A percentile compares a stretch with the other conserved stretches of the same genome.
phyloP scores from a whole-genome alignment of 92 coral and sea anemone genomes.

The Porites cylindrica region DNA sequence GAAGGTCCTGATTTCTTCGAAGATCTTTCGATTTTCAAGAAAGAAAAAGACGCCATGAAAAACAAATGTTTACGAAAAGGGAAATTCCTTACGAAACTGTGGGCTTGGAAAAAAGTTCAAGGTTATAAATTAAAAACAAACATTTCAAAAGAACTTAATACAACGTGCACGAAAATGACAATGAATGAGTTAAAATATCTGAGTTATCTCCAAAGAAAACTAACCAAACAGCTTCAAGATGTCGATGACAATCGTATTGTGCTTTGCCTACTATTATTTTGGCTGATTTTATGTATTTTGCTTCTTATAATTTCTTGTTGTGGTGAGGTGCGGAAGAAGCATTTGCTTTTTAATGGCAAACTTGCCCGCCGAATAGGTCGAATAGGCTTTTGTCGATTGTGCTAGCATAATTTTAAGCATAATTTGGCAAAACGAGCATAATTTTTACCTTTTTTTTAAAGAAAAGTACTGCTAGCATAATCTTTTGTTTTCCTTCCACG shows the following conservation, averaged over 20 bases:
- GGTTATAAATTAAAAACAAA: constrained; percentile 28
- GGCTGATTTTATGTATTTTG: too few relatives aligned
- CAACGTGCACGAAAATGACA: constrained; percentile 33
- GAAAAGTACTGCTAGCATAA: too few relatives aligned
- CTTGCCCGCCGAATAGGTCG: too few relatives aligned
- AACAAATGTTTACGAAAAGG: constrained; percentile 25
- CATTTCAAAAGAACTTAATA: constrained; percentile 22
- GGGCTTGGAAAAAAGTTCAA: constrained; percentile 21
- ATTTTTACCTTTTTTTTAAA: too few relatives aligned
- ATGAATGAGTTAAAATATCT: constrained; percentile 35
- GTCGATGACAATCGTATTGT: not conserved
- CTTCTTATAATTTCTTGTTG: too few relatives aligned
- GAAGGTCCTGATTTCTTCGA: constrained; percentile 75
- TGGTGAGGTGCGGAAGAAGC: too few relatives aligned
- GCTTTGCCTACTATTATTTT: too few relatives aligned
- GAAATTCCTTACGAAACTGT: constrained; percentile 24
- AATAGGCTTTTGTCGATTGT: too few relatives aligned
- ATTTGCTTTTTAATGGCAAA: too few relatives aligned
- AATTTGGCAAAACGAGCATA: too few relatives aligned
- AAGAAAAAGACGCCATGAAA: constrained; percentile 17
- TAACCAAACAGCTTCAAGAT: constrained; percentile 3
- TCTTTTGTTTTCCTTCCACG: too few relatives aligned
- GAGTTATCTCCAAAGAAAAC: constrained; percentile 10
- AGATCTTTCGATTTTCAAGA: constrained; percentile 60
- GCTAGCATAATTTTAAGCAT: too few relatives aligned